These are phyloP conservation scores for Sturmia bella DNA, from an alignment of 2,888 invertebrate species.

Conservation along the genomic window DNA sequence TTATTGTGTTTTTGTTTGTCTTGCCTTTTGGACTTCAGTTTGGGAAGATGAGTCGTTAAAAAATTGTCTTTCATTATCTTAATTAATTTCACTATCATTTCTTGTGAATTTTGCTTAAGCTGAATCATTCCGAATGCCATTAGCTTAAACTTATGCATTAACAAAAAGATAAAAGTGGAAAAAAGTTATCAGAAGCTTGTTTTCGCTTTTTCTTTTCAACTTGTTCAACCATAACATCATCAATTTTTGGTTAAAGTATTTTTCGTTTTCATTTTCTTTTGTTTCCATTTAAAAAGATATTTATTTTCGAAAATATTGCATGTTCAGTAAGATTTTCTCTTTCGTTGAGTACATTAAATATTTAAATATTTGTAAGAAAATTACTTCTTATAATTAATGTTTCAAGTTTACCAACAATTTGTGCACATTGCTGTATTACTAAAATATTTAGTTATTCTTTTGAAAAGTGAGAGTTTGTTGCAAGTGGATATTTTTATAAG, in stretches of 20 bases:
- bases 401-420: conserved; percentile 25
- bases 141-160: conserved; percentile 57
- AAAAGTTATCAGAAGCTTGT: conserved; percentile 16
- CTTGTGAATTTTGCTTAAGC: conserved; percentile 32
- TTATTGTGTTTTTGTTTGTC: conserved; percentile 18
- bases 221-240: conserved; percentile 60
- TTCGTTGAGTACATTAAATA: conserved; percentile 36
- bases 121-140: conserved; percentile 50
- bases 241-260: conserved; percentile 47
- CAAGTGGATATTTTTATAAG: conserved; percentile 2
- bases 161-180: not conserved
- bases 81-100: conserved; percentile 68
- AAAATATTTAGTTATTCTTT: conserved; percentile 15
- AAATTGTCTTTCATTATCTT: conserved; percentile 59
- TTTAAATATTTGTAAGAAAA: conserved; percentile 3
- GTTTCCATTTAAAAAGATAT: conserved; percentile 11
- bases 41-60: conserved; percentile 42
- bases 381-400: conserved; percentile 41
- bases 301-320: conserved; percentile 46
- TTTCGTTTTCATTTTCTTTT: conserved; percentile 29
- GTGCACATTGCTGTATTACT: not conserved
- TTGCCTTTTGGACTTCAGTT: conserved; percentile 21
- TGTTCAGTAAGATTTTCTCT: conserved; percentile 56
- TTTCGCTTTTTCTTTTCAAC: conserved; percentile 35
- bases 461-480: conserved; percentile 63